Percentiles rank a stretch among this genome's conserved stretches.
phyloP scores from a whole-genome alignment of 2,888 invertebrate species.

The Noctua janthina region DNA sequence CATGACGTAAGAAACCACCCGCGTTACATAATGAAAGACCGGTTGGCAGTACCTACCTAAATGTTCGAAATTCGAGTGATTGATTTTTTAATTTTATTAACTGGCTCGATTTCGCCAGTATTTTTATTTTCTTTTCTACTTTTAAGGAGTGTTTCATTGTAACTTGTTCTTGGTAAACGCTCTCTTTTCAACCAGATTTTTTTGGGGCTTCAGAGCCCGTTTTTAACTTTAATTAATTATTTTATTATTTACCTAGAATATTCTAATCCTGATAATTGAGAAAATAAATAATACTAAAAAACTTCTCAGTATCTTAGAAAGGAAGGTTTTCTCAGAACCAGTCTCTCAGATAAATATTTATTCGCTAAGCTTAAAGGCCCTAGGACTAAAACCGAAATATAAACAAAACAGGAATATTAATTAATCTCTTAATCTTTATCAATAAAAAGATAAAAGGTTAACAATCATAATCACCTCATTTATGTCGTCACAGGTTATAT shows the following conservation, averaged over 20 bases:
- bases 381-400: slow-evolving; percentile 1
- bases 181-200: slow-evolving; percentile 8
- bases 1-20: slow-evolving; percentile 63
- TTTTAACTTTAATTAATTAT: neutral
- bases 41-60: slow-evolving; percentile 44
- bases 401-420: slow-evolving; percentile 19
- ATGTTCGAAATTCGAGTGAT: slow-evolving; percentile 47
- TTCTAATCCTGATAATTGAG: neutral
- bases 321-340: slow-evolving; percentile 4
- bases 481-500: slow-evolving; percentile 39
- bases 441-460: slow-evolving; percentile 27
- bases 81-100: slow-evolving; percentile 31
- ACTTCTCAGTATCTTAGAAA: neutral
- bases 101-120: slow-evolving; percentile 21
- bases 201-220: neutral
- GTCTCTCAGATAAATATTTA: neutral
- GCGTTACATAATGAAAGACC: slow-evolving; percentile 62
- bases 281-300: slow-evolving; percentile 6
- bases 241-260: neutral
- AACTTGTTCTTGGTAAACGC: slow-evolving; percentile 13
- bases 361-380: neutral
- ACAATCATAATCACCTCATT: slow-evolving; percentile 23
- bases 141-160: slow-evolving; percentile 28
- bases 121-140: slow-evolving; percentile 32
- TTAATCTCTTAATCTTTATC: slow-evolving; percentile 6